Percentiles rank a stretch among this genome's conserved stretches.
Evolutionary conservation across 1,140 invertebrate genomes (phyloP).

Genomic region (Portunus trituberculatus): DNA sequence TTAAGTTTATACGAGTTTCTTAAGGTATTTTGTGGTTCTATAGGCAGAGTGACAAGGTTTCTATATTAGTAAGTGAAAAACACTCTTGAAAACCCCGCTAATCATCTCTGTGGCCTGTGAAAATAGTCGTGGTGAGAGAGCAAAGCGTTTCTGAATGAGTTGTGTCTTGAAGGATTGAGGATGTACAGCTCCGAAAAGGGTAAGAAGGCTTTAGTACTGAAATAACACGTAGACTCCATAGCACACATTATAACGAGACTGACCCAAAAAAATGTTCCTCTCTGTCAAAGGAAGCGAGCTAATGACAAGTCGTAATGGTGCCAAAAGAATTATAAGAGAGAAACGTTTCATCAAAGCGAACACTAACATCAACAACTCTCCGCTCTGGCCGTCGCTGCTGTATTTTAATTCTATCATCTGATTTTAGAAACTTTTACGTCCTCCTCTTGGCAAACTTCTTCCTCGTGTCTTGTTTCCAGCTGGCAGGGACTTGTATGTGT

Average conservation of each 20-base stretch:
- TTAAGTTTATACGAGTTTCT: too few species aligned
- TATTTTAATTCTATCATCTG: slow-evolving; percentile 8
- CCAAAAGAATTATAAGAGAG: neutral
- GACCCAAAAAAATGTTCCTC: neutral
- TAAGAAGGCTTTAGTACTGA: too few species aligned
- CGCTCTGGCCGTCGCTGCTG: neutral
- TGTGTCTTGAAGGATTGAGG: neutral
- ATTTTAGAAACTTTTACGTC: neutral
- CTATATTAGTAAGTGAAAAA: too few species aligned
- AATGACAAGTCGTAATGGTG: neutral
- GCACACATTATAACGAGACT: neutral
- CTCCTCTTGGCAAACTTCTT: neutral
- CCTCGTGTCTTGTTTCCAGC: slow-evolving; percentile 1
- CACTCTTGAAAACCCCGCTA: too few species aligned
- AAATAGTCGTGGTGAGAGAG: too few species aligned
- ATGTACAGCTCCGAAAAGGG: neutral
- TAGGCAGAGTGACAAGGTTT: too few species aligned
- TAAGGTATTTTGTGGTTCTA: too few species aligned
- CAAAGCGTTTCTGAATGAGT: too few species aligned
- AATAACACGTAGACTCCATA: too few species aligned
- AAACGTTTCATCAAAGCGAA: neutral
- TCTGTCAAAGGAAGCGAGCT: neutral
- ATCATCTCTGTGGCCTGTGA: too few species aligned
- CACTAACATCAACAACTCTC: neutral
- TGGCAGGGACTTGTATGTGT: neutral